A percentile compares a stretch with the other conserved stretches of the same genome.
Conservation (phyloP, 2,797 vertebrate species). For the Gymnopithys bicolor region DNA sequence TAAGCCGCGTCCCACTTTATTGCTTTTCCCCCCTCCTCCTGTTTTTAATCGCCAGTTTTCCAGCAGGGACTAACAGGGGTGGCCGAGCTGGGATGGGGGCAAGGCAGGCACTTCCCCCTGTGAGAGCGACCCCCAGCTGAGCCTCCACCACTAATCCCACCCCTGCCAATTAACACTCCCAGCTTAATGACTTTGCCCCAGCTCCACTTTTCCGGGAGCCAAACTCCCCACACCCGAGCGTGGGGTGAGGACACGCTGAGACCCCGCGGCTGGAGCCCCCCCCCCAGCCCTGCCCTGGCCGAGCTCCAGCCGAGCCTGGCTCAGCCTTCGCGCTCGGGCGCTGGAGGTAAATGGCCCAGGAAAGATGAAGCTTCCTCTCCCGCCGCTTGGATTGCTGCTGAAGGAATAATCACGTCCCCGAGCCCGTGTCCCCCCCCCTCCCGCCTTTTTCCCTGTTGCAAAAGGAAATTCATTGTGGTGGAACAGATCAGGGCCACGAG, state of each 20-base stretch:
- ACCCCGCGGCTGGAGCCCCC: not conserved
- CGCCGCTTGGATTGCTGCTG: slow-evolving; percentile 57
- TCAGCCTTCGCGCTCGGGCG: slow-evolving; percentile 22
- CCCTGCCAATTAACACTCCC: not conserved
- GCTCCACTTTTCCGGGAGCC: not conserved
- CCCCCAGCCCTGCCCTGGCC: not conserved
- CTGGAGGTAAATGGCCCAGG: slow-evolving; percentile 55
- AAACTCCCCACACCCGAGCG: not conserved
- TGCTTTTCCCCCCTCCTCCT: not conserved
- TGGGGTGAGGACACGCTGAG: not conserved
- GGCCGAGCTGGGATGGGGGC: not conserved
- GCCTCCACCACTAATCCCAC: not conserved
- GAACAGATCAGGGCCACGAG: not conserved
- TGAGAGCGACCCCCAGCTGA: not conserved
- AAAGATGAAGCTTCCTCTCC: slow-evolving; percentile 69
- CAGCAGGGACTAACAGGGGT: not conserved
- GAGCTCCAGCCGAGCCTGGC: slow-evolving; percentile 43
- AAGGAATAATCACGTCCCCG: slow-evolving; percentile 61
- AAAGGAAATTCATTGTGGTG: slow-evolving; percentile 58
- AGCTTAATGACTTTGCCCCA: not conserved
- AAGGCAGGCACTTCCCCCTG: not conserved
- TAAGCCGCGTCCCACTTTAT: not conserved
- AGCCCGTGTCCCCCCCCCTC: not conserved
- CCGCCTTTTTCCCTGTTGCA: not conserved
- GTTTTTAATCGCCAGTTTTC: not conserved